Conservation (phyloP, 2,113 vertebrate species). For the Pimephales promelas region DNA sequence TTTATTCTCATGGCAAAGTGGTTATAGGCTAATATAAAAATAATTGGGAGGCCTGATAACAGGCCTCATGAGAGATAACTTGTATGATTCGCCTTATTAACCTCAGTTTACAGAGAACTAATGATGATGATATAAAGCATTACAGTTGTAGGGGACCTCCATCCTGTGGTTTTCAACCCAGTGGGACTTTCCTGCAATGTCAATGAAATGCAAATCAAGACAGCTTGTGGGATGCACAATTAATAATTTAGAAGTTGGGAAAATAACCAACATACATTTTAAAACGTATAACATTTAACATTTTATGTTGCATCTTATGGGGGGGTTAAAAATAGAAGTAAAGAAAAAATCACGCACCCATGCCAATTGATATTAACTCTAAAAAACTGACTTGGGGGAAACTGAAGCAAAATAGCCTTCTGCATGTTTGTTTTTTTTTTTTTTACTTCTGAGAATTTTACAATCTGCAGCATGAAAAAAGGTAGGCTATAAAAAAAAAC, state of each 20-base stretch:
- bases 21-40: neutral
- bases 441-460: no score
- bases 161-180: neutral
- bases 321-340: no score
- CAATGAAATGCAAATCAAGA: conserved; percentile 11
- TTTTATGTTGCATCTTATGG: no score
- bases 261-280: neutral
- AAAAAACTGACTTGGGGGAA: no score
- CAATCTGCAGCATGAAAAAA: neutral
- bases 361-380: no score
- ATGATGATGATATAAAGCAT: conserved; percentile 3
- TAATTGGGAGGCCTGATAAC: neutral
- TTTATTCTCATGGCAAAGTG: no score
- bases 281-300: no score
- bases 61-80: neutral
- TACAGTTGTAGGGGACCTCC: conserved; percentile 25
- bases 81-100: neutral
- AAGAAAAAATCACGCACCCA: no score
- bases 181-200: neutral
- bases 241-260: conserved; percentile 14
- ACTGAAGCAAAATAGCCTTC: no score
- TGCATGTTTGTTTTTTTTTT: no score
- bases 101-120: neutral
- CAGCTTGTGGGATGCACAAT: neutral
- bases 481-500: neutral